Evolutionary conservation across 2,888 invertebrate species (phyloP).

Genomic region (Volucella inanis): DNA sequence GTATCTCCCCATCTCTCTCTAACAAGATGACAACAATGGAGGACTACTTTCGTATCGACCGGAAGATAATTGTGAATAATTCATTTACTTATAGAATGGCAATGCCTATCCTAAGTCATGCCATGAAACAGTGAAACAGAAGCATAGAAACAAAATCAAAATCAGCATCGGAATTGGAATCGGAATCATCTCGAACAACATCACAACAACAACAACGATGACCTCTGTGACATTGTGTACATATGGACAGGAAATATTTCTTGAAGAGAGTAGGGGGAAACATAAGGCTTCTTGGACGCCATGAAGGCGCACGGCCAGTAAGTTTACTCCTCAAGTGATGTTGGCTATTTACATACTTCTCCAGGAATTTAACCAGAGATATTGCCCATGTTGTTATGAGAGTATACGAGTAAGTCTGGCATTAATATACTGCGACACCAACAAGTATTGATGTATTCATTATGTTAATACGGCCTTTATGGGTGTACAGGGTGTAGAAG

Average conservation of each 20-base stretch:
- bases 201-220: not conserved
- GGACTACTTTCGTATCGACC: conserved; percentile 5
- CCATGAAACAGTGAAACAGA: not conserved
- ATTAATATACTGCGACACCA: conserved; percentile 11
- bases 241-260: conserved; percentile 18
- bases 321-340: conserved; percentile 11
- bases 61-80: conserved; percentile 67
- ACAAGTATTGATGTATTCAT: conserved; percentile 48
- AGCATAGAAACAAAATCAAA: conserved; percentile 1
- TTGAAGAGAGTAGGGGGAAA: not conserved
- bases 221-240: conserved; percentile 52
- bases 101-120: conserved; percentile 15
- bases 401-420: conserved; percentile 27
- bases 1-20: too few species aligned
- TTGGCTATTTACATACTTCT: conserved; percentile 29
- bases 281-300: conserved; percentile 29
- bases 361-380: conserved; percentile 15
- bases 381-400: conserved; percentile 43
- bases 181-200: not conserved
- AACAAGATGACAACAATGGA: too few species aligned
- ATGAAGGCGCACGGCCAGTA: conserved; percentile 18
- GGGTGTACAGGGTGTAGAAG: conserved; percentile 15
- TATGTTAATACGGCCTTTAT: conserved; percentile 27
- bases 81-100: conserved; percentile 47
- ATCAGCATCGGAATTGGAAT: not conserved